phyloP scores from a whole-genome alignment of 2,888 invertebrate species.

The Ceratothoa steindachneri region DNA sequence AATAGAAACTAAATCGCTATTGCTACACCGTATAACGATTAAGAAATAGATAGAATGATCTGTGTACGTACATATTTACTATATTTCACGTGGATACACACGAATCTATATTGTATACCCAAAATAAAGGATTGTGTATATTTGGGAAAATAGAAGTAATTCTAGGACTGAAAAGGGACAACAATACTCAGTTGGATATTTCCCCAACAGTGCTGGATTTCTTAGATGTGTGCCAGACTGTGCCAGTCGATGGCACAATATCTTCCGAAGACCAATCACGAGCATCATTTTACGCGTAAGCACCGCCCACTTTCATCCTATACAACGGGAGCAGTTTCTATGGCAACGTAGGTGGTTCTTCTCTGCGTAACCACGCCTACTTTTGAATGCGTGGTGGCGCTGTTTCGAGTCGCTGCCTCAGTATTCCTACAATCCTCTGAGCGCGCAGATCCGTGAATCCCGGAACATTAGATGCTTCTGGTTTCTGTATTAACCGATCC shows the following conservation, averaged over 20 bases:
- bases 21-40: no score
- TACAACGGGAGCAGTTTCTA: constrained; percentile 23
- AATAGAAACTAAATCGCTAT: no score
- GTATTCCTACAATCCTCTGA: neutral
- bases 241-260: constrained; percentile 23
- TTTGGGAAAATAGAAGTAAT: neutral
- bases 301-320: constrained; percentile 10
- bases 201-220: neutral
- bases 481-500: constrained; percentile 1
- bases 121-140: no score
- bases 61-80: no score
- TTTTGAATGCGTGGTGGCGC: constrained; percentile 33
- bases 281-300: neutral
- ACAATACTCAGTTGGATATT: neutral
- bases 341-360: constrained; percentile 27
- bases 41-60: no score
- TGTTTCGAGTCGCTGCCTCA: constrained; percentile 7
- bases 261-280: neutral
- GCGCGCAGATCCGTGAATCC: neutral
- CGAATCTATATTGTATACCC: no score
- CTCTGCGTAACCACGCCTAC: constrained; percentile 23
- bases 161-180: neutral
- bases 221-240: constrained; percentile 23
- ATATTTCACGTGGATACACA: no score
- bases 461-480: neutral